Base-by-base conservation (phyloP, 2,888 invertebrate genomes). In the Diachrysia chrysitis region DNA sequence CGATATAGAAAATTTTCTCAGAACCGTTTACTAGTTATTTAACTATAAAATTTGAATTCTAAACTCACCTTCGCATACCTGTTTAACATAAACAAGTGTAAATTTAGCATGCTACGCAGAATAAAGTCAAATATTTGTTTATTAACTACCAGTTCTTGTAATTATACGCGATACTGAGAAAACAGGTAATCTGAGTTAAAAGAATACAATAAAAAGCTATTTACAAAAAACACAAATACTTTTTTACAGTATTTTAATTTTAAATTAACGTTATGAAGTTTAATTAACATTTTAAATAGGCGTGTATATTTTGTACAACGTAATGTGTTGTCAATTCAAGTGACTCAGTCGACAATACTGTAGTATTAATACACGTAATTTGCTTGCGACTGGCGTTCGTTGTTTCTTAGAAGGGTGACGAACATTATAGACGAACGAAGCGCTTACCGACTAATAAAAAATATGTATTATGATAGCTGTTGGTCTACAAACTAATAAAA, bases 81-180 rank as follows among this genome's bases (percentile, higher is more conserved):
- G 67, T 61, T 71, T 70, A 74, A 63, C 58, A 71, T 67, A 60
- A 76, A 68, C 63, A 46, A 46, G 63, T 63, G 29, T 69, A 72
- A 76, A 76, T 76, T 76, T 69, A 77, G 68, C 65, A 65, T 60
- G 63, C 66, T 61, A 59, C 73, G 72, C 75, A 71, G 75, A 83
- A 75, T 60, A 69, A 66, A 69, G 62, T 67, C 61, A 70, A 71
- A 65, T 64, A 55, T 66, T 57, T 71, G 58, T 74, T 72, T 35
- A 58, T 61, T 66, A 60, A 59, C 69, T 60, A 66, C 69, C 59
- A 74, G 72, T 66, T 58, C 57, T 58, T 56, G 62, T 62, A 76
- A 83, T 78, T 73, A 70, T 65, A 51, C 59, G 57, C 32, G n/a
- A 60, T 67, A 76, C 58, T 53, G 19, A 62, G 59, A 37, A 66